Percentiles rank a stretch among this genome's conserved stretches.
These are phyloP conservation scores for Anagyrus pseudococci DNA, from an alignment of 2,888 invertebrate species.

Conservation along the genomic window DNA sequence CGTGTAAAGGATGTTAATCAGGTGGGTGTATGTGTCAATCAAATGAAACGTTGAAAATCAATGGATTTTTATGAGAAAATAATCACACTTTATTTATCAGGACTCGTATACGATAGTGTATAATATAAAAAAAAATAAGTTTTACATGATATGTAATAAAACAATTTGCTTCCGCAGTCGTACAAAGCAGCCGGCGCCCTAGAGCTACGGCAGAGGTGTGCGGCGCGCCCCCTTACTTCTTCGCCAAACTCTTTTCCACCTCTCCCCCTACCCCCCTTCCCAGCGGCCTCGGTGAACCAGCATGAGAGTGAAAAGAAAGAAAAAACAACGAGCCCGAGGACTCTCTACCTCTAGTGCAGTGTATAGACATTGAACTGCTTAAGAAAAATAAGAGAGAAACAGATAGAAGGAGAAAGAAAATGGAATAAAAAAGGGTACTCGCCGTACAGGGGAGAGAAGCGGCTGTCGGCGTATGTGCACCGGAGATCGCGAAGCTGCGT, in stretches of 20 bases:
- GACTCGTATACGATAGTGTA: constrained; percentile 27
- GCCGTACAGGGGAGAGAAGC: no score
- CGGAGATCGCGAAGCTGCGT: no score
- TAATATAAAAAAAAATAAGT: constrained; percentile 14
- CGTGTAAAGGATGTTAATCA: no score
- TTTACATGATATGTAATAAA: constrained; percentile 24
- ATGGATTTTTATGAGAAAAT: constrained; percentile 26
- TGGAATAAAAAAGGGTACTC: no score
- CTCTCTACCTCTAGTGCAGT: no score
- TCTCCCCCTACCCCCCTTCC: not conserved
- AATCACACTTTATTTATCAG: constrained; percentile 39
- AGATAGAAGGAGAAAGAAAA: no score
- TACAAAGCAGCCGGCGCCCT: constrained; percentile 15
- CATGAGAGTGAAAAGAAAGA: not conserved
- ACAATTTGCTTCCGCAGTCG: constrained; percentile 32
- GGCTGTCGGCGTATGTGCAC: no score
- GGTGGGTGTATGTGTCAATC: no score
- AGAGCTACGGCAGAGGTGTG: constrained; percentile 10
- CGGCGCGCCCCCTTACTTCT: constrained; percentile 16
- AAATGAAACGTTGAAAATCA: not conserved
- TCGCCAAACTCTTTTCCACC: not conserved
- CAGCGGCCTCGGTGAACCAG: not conserved
- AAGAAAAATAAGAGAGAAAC: no score
- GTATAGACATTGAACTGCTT: no score
- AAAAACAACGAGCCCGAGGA: no score